phyloP scores from a whole-genome alignment of 2,113 vertebrate species.

The Scatophagus argus region DNA sequence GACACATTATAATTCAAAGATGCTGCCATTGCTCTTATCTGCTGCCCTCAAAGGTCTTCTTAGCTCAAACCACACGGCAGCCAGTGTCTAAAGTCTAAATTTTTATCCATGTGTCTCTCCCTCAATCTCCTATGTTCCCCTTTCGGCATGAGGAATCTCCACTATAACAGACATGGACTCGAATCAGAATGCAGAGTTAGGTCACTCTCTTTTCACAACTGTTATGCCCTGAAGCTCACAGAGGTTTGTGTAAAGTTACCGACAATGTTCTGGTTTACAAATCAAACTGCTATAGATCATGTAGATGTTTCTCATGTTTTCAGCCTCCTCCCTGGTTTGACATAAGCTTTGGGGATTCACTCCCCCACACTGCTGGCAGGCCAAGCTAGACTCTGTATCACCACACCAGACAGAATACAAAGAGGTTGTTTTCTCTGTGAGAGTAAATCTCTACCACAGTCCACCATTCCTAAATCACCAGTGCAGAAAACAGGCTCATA shows the following conservation, averaged over 20 bases:
- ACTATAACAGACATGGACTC: conserved; percentile 18
- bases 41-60: conserved; percentile 42
- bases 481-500: conserved; percentile 48
- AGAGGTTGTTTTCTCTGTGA: conserved; percentile 57
- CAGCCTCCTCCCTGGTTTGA: conserved; percentile 66
- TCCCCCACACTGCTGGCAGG: conserved; percentile 53
- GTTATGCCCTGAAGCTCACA: conserved; percentile 2
- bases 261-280: conserved; percentile 37
- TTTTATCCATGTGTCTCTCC: conserved; percentile 55
- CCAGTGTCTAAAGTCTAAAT: conserved; percentile 51
- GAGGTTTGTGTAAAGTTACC: conserved; percentile 37
- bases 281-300: conserved; percentile 47
- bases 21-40: conserved; percentile 40
- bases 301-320: conserved; percentile 49
- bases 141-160: conserved; percentile 28
- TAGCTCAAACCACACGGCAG: conserved; percentile 44
- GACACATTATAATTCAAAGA: conserved; percentile 49
- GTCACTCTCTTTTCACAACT: conserved; percentile 14
- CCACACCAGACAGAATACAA: conserved; percentile 50
- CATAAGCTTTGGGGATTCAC: conserved; percentile 58
- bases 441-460: conserved; percentile 60
- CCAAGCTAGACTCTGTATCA: conserved; percentile 35
- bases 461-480: conserved; percentile 62
- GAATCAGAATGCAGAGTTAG: background rate
- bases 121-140: conserved; percentile 22